These are phyloP conservation scores for Oscheius sp. DNA, from an alignment of 1,140 invertebrate species.

Conservation along the genomic window DNA sequence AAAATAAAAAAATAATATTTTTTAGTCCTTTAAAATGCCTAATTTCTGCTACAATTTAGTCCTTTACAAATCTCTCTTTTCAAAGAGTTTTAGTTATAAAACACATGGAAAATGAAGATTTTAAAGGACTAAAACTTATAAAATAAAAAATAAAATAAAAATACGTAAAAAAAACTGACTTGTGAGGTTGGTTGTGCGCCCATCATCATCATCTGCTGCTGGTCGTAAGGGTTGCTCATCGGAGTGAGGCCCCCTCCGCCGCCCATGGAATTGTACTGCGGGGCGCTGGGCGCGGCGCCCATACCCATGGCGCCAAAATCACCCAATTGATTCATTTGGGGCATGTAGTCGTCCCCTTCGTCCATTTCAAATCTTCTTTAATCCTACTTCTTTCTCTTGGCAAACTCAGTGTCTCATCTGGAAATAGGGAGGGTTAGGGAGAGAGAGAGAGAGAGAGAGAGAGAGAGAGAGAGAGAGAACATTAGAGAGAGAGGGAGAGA, in stretches of 20 bases:
- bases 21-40: too few species aligned
- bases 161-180: neutral
- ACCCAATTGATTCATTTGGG: conserved; percentile 28
- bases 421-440: neutral
- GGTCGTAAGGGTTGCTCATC: conserved; percentile 28
- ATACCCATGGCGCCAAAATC: conserved; percentile 6
- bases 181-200: neutral
- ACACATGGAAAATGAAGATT: too few species aligned
- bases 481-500: neutral
- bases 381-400: neutral
- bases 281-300: neutral
- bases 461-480: neutral
- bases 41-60: too few species aligned
- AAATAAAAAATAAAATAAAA: too few species aligned
- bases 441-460: conserved; percentile 1
- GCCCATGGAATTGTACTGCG: neutral
- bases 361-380: neutral
- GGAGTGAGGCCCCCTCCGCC: neutral
- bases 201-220: conserved; percentile 30
- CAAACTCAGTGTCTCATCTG: neutral
- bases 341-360: conserved; percentile 33
- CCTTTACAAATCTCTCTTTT: too few species aligned
- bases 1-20: too few species aligned
- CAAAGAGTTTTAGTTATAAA: too few species aligned
- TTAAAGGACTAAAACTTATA: too few species aligned